These are phyloP conservation scores for Mnemiopsis leidyi DNA, from an alignment of 37 sponge, comb jelly and placozoan genomes.

Conservation along the genomic window DNA sequence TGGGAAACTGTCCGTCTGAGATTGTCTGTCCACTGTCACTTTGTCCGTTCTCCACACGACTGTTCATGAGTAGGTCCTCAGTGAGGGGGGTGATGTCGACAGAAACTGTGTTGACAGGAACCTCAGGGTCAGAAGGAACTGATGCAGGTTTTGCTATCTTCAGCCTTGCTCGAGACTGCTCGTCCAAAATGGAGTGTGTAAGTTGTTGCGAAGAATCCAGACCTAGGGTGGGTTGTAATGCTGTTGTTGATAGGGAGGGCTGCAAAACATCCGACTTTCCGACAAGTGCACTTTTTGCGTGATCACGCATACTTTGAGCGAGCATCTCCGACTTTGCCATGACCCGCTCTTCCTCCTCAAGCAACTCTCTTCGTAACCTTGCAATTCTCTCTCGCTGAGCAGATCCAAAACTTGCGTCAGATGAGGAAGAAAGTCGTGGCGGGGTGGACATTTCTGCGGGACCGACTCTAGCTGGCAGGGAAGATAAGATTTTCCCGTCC, in stretches of 20 bases:
- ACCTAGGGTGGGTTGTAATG: background rate
- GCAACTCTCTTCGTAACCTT: background rate
- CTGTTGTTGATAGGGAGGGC: background rate
- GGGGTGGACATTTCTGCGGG: background rate
- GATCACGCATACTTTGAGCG: background rate
- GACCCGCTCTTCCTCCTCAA: conserved; percentile 37
- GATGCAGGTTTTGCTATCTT: conserved; percentile 63
- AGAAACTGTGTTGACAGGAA: background rate
- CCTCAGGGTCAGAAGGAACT: background rate
- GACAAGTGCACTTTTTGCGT: conserved; percentile 9
- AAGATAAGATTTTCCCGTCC: background rate
- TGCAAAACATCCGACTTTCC: background rate
- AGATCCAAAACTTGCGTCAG: background rate
- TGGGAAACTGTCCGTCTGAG: conserved; percentile 57
- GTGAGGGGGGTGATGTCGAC: conserved; percentile 52
- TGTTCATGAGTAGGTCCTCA: conserved; percentile 43
- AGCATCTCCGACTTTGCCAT: background rate
- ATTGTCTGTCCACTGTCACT: conserved; percentile 49
- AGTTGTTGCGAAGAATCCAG: conserved; percentile 49
- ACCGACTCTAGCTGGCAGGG: background rate
- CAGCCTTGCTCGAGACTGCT: conserved; percentile 9
- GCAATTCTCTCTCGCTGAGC: conserved; percentile 22
- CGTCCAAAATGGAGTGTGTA: conserved; percentile 38
- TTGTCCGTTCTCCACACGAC: background rate
- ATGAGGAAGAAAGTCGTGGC: background rate